Percentiles rank a stretch among this genome's conserved stretches.
Conservation (phyloP, 2,888 invertebrate species). For the Hyposoter didymator region DNA sequence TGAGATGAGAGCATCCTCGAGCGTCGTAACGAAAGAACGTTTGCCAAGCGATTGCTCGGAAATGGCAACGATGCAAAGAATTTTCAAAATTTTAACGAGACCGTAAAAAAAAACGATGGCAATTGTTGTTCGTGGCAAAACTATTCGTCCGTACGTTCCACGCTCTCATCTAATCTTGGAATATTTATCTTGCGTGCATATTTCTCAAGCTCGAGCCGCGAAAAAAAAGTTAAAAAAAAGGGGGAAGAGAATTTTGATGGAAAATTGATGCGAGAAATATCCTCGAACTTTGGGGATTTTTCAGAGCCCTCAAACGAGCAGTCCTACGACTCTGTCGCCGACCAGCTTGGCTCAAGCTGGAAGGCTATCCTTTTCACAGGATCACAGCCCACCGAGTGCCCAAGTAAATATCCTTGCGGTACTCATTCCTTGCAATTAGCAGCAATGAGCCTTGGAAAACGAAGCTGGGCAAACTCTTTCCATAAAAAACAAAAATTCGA, state of each 20-base stretch:
- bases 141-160: slow-evolving; percentile 2
- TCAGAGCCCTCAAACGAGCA: slow-evolving; percentile 89
- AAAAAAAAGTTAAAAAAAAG: background rate
- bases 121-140: background rate
- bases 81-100: too few relatives aligned
- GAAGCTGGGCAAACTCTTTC: slow-evolving; percentile 13
- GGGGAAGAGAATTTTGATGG: background rate
- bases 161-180: slow-evolving; percentile 12
- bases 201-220: slow-evolving; percentile 9
- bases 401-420: slow-evolving; percentile 83
- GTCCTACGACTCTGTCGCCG: slow-evolving; percentile 90
- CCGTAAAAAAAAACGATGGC: background rate
- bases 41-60: background rate
- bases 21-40: background rate
- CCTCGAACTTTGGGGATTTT: slow-evolving; percentile 78
- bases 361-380: slow-evolving; percentile 83
- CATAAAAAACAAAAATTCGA: background rate
- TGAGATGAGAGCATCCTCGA: background rate
- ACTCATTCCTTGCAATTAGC: slow-evolving; percentile 54
- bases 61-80: background rate
- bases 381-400: slow-evolving; percentile 82
- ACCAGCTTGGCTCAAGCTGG: slow-evolving; percentile 87
- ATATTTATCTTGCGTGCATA: slow-evolving; percentile 56
- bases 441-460: slow-evolving; percentile 45
- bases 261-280: slow-evolving; percentile 21